Conservation (phyloP, 23 tunicate genomes). For the Ciona savignyi region DNA sequence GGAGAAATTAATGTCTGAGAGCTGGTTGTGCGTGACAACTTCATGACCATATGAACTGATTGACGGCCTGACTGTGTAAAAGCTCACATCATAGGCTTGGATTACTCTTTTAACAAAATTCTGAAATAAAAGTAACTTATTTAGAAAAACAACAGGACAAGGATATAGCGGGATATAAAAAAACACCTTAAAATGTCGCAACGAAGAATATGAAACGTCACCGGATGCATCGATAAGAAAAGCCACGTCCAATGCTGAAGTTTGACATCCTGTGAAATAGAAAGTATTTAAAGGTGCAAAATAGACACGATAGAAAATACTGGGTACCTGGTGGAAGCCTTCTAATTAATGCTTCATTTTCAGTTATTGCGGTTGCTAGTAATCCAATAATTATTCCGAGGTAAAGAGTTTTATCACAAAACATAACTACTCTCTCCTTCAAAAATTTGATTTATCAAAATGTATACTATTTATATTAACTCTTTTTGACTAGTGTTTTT, state of each 20-base stretch:
- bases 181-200: constrained; percentile 34
- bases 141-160: background rate
- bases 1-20: background rate
- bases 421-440: too few relatives aligned
- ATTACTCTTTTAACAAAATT: constrained; percentile 33
- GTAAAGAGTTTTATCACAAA: background rate
- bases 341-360: background rate
- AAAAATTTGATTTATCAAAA: too few relatives aligned
- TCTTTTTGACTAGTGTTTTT: too few relatives aligned
- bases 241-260: constrained; percentile 40
- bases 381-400: background rate
- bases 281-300: background rate
- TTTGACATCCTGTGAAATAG: constrained; percentile 30
- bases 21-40: constrained; percentile 3
- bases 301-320: background rate
- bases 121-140: constrained; percentile 10
- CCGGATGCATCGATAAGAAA: constrained; percentile 50
- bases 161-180: background rate
- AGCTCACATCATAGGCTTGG: constrained; percentile 31
- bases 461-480: too few relatives aligned
- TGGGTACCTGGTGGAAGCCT: constrained; percentile 6
- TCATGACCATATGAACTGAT: constrained; percentile 36
- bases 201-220: constrained; percentile 5
- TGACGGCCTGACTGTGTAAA: constrained; percentile 34
- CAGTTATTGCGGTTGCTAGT: background rate